phyloP scores from a whole-genome alignment of 2,797 vertebrate species.

The Cossypha dichroa region DNA sequence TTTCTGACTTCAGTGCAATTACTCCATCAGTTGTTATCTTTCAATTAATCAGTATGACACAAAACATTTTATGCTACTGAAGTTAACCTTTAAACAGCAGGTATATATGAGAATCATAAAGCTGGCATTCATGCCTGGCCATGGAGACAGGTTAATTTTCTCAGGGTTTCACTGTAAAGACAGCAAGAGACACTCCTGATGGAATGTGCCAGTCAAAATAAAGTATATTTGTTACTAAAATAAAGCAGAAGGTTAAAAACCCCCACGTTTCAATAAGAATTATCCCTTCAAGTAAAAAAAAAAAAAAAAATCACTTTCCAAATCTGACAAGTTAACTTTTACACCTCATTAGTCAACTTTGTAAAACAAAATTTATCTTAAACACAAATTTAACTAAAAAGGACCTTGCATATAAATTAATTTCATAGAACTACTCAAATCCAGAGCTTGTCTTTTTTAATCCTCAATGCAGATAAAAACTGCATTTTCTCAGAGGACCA shows the following conservation, averaged over 20 bases:
- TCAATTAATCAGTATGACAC: neutral
- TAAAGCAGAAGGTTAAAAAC: neutral
- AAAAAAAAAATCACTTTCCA: neutral
- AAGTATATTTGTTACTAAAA: neutral
- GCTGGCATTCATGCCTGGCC: neutral
- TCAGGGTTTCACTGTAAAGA: neutral
- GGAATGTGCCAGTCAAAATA: neutral
- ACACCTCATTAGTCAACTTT: neutral
- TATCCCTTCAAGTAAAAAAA: neutral
- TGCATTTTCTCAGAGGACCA: neutral
- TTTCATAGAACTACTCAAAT: neutral
- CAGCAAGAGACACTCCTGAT: neutral
- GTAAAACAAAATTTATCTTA: neutral
- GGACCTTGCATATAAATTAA: neutral
- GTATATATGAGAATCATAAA: neutral
- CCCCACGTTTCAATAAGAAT: neutral
- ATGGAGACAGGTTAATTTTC: neutral
- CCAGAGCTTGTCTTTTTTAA: neutral
- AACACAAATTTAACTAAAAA: neutral
- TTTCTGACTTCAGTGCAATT: neutral
- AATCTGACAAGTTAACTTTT: neutral
- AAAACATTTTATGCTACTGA: neutral
- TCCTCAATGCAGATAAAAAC: neutral
- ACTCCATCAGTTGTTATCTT: neutral
- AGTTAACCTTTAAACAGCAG: constrained; percentile 9